A percentile compares a stretch with the other conserved stretches of the same genome.
Evolutionary conservation across 2,113 vertebrate genomes (phyloP).

Genomic region (Mormoops blainvillei): DNA sequence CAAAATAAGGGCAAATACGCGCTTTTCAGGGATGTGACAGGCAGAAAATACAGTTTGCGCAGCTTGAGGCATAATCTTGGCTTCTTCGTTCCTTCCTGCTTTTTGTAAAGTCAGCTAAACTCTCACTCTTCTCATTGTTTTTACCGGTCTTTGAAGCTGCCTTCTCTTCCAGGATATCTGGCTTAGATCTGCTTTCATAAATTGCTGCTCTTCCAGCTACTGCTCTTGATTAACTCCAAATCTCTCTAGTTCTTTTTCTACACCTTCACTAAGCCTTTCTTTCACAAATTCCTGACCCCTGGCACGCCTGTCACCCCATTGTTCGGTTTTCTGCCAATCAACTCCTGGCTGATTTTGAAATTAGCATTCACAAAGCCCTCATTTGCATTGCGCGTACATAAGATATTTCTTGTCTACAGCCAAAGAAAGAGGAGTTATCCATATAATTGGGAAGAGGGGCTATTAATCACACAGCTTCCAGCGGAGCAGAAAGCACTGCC

Average conservation of each 20-base stretch:
- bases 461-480: slow-evolving; percentile 57
- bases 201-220: background rate
- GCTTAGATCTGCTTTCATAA: slow-evolving; percentile 9
- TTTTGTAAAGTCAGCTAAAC: slow-evolving; percentile 14
- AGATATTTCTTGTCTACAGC: slow-evolving; percentile 27
- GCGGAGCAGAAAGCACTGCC: background rate
- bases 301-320: background rate
- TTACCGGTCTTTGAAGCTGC: background rate
- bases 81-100: background rate
- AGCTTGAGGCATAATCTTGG: background rate
- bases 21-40: background rate
- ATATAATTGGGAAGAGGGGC: slow-evolving; percentile 51
- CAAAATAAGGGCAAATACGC: background rate
- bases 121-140: background rate
- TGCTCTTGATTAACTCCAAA: slow-evolving; percentile 51
- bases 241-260: background rate
- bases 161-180: background rate
- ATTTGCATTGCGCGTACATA: slow-evolving; percentile 46
- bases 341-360: slow-evolving; percentile 43
- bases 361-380: slow-evolving; percentile 53
- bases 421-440: slow-evolving; percentile 44
- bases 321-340: slow-evolving; percentile 61
- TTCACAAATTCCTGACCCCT: slow-evolving; percentile 32
- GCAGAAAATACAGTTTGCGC: background rate
- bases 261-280: background rate